phyloP scores from a whole-genome alignment of 23 tunicate species.

The Halocynthia aurantium region DNA sequence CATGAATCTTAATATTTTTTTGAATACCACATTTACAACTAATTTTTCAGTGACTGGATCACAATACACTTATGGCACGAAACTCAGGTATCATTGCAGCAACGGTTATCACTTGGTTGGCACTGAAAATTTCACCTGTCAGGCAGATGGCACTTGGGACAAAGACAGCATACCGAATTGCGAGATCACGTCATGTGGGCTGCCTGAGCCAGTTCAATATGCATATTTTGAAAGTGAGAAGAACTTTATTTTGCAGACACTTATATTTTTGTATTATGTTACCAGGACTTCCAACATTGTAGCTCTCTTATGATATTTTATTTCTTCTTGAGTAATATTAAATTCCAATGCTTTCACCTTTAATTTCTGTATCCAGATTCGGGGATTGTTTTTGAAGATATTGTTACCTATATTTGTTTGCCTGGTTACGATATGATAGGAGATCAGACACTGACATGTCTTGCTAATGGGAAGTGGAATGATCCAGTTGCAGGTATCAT shows the following conservation, averaged over 20 bases:
- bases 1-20: neutral
- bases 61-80: slow-evolving; percentile 11
- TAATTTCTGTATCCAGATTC: slow-evolving; percentile 19
- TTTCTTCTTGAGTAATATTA: too few species aligned
- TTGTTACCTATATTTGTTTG: slow-evolving; percentile 28
- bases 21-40: neutral
- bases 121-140: slow-evolving; percentile 25
- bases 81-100: slow-evolving; percentile 24
- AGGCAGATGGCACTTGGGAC: slow-evolving; percentile 43
- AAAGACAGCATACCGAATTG: slow-evolving; percentile 14
- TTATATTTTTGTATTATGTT: too few species aligned
- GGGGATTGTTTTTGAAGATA: slow-evolving; percentile 13
- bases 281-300: too few species aligned
- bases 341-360: too few species aligned
- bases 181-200: slow-evolving; percentile 53
- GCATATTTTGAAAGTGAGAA: too few species aligned
- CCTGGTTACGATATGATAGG: slow-evolving; percentile 59
- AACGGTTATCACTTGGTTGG: slow-evolving; percentile 48
- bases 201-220: slow-evolving; percentile 3
- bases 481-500: slow-evolving; percentile 18
- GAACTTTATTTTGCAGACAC: too few species aligned
- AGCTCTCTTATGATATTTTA: too few species aligned
- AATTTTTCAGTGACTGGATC: slow-evolving; percentile 27
- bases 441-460: slow-evolving; percentile 32
- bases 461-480: slow-evolving; percentile 31